phyloP scores from a whole-genome alignment of 2,113 vertebrate genomes.

The Odobenus rosmarus region DNA sequence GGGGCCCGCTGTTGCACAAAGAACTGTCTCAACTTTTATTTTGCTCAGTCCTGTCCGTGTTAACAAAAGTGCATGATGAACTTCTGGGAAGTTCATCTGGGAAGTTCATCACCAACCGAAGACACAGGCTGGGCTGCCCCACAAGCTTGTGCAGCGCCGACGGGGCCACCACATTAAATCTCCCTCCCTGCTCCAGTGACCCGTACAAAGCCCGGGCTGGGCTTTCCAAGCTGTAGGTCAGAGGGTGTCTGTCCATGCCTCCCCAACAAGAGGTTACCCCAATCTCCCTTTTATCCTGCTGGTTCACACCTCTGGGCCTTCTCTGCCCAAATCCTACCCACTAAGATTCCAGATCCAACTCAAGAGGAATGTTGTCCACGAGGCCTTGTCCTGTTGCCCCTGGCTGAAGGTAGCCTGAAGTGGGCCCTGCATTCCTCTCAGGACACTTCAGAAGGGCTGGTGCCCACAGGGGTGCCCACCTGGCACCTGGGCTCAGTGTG shows the following conservation, averaged over 20 bases:
- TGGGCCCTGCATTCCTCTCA: background rate
- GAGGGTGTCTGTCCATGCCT: background rate
- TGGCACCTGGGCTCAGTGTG: background rate
- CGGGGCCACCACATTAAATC: background rate
- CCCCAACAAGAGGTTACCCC: background rate
- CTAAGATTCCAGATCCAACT: background rate
- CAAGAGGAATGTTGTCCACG: background rate
- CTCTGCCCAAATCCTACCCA: background rate
- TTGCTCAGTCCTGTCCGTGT: too few relatives aligned
- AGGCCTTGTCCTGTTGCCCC: background rate
- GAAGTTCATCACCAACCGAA: background rate
- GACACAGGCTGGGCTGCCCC: background rate
- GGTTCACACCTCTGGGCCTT: background rate
- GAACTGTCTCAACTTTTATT: background rate
- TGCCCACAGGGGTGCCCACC: background rate
- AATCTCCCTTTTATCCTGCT: background rate
- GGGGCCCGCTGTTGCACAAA: background rate
- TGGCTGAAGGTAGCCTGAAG: background rate
- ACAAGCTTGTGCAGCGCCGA: background rate
- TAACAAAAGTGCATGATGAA: background rate
- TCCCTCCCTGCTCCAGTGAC: background rate
- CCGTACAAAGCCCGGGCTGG: background rate
- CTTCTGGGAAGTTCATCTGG: background rate
- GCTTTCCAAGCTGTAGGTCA: background rate
- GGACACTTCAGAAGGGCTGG: background rate